A percentile compares a stretch with the other conserved stretches of the same genome.
Evolutionary conservation across 1,140 invertebrate genomes (phyloP).

Genomic region (Drosophila arizonae): DNA sequence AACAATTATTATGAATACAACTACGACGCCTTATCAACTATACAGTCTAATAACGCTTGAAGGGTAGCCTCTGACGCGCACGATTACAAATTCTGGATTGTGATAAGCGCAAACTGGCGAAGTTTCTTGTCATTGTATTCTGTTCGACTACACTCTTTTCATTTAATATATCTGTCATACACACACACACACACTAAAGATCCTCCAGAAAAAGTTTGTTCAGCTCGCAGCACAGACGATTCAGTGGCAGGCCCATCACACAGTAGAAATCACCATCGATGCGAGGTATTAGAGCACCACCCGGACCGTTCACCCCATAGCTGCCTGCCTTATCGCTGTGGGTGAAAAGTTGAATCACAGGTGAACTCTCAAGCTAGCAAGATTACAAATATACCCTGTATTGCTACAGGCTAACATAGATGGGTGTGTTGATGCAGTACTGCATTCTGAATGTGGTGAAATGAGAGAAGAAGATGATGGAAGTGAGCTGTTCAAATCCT

Average conservation of each 20-base stretch:
- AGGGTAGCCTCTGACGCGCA: slow-evolving; percentile 62
- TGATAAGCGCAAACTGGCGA: slow-evolving; percentile 25
- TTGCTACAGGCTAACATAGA: too few relatives aligned
- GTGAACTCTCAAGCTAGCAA: slow-evolving; percentile 5
- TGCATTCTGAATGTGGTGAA: too few relatives aligned
- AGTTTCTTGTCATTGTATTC: neutral
- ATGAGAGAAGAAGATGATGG: too few relatives aligned
- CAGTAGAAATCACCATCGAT: slow-evolving; percentile 97
- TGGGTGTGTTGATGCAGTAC: too few relatives aligned
- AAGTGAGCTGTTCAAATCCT: too few relatives aligned
- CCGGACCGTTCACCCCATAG: slow-evolving; percentile 96
- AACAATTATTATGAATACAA: slow-evolving; percentile 34
- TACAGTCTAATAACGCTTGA: slow-evolving; percentile 29
- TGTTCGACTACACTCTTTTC: too few relatives aligned
- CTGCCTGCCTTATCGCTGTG: slow-evolving; percentile 95
- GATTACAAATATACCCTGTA: too few relatives aligned
- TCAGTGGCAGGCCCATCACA: slow-evolving; percentile 96
- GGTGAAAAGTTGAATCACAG: slow-evolving; percentile 1
- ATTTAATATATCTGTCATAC: too few relatives aligned
- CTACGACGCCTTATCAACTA: slow-evolving; percentile 52
- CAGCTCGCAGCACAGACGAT: slow-evolving; percentile 88
- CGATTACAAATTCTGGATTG: slow-evolving; percentile 18
- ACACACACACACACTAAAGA: neutral
- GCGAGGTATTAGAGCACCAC: slow-evolving; percentile 92
- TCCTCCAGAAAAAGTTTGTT: slow-evolving; percentile 84